Base-by-base conservation (phyloP, 1,140 invertebrate genomes). In the Hyles euphorbiae region DNA sequence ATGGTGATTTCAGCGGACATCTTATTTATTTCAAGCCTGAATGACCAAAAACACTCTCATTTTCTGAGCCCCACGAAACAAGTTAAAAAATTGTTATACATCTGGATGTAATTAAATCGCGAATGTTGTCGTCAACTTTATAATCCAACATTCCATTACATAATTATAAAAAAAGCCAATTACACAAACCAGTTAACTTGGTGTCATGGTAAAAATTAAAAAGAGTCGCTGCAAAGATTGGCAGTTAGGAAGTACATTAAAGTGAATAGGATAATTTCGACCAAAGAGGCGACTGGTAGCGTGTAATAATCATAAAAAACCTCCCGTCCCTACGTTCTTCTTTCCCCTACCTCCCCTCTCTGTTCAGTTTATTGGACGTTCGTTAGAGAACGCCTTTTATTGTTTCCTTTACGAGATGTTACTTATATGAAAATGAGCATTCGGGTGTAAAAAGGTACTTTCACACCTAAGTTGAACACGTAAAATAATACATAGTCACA, bases 261-360 rank as follows among this genome's bases (percentile, higher is more conserved):
- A 61, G 58, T 43, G 64, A 76, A 76, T 68, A 68, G 69, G 67
- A 71, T 72, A 76, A 76, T 76, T 72, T 67, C 46, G 61, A 67
- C 36, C 51, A 66, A 58, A 63, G 46, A 65, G 60, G 69, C 57
- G 58, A 65, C 58, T 58, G 60, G 58, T 59, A 51, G 50, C 49
- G 47, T 61, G 67, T 68, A 70, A 75, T 72, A 67, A 70, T 63
- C 67, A 63, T 72, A 72, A 75, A 72, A 57, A 65, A 68, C 59
- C 54, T 49, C 63, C 58, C 58, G 51, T 56, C 43, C 48, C 55
- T 63, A 59, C 46, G 22, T 22, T 22, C 22, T 22, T 22, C 22
- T 22, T 22, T 22, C 22, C 22, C 22, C 22, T 22, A 68, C 59
- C 54, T 49, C 63, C 58, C 58, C 50, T 56, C 43, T 47, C 55